A percentile compares a stretch with the other conserved stretches of the same genome.
These are phyloP conservation scores for Octodon degus DNA, from an alignment of 2,113 vertebrate species.

Conservation along the genomic window DNA sequence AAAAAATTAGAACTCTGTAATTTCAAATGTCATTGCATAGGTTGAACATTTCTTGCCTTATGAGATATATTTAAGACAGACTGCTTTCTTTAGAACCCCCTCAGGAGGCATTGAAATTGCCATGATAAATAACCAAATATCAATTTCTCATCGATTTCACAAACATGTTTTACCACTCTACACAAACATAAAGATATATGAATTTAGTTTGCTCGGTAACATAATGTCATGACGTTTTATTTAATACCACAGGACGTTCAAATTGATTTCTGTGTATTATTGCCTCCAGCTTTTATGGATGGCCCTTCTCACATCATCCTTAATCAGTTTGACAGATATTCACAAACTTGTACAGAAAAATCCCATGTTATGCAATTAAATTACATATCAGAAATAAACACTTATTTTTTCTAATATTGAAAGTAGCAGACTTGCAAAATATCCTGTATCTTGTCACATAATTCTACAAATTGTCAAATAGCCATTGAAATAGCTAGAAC, in stretches of 20 bases:
- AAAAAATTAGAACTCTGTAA: slow-evolving; percentile 44
- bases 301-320: slow-evolving; percentile 7
- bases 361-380: slow-evolving; percentile 41
- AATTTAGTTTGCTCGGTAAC: slow-evolving; percentile 44
- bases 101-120: slow-evolving; percentile 69
- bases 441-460: not conserved
- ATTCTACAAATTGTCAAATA: not conserved
- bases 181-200: slow-evolving; percentile 64
- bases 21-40: slow-evolving; percentile 57
- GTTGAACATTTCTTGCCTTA: slow-evolving; percentile 59
- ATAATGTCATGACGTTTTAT: slow-evolving; percentile 69
- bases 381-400: slow-evolving; percentile 16
- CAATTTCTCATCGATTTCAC: slow-evolving; percentile 60
- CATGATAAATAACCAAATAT: slow-evolving; percentile 76
- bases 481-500: not conserved
- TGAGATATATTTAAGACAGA: slow-evolving; percentile 58
- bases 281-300: slow-evolving; percentile 69
- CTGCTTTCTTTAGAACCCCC: slow-evolving; percentile 62
- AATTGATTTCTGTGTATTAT: slow-evolving; percentile 72
- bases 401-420: slow-evolving; percentile 23
- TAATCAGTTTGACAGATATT: slow-evolving; percentile 60
- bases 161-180: slow-evolving; percentile 55
- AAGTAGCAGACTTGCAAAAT: not conserved
- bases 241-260: slow-evolving; percentile 56
- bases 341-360: slow-evolving; percentile 46